phyloP scores from a whole-genome alignment of 2,888 invertebrate genomes.

The Parnassius apollo region DNA sequence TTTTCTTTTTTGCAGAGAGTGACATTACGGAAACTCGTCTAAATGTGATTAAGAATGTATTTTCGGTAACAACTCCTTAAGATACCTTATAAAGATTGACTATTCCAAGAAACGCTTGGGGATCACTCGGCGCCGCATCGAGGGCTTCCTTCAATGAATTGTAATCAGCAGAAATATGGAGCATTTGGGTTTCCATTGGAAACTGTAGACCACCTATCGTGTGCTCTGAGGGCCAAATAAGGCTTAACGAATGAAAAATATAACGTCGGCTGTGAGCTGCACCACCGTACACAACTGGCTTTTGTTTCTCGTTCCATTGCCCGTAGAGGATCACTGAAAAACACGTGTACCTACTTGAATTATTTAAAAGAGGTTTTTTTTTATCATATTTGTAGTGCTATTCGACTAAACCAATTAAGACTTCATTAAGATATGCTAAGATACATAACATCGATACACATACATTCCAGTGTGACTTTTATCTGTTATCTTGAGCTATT shows the following conservation, averaged over 20 bases:
- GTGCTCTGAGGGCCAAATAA: conserved; percentile 66
- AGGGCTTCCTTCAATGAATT: conserved; percentile 45
- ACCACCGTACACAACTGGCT: conserved; percentile 58
- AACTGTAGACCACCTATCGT: conserved; percentile 47
- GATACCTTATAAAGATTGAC: conserved; percentile 56
- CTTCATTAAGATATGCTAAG: too few species aligned
- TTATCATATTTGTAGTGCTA: background rate
- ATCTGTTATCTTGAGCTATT: too few species aligned
- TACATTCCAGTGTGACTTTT: too few species aligned
- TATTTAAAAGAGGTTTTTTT: background rate
- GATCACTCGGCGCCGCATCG: conserved; percentile 44
- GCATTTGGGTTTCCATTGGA: conserved; percentile 58
- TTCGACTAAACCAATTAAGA: background rate
- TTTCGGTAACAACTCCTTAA: too few species aligned
- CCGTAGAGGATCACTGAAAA: conserved; percentile 53
- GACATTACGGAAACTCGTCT: too few species aligned
- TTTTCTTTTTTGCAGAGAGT: too few species aligned
- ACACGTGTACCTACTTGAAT: background rate
- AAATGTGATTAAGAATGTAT: too few species aligned
- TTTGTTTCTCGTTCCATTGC: conserved; percentile 42
- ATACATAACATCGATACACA: too few species aligned
- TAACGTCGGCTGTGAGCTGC: conserved; percentile 62
- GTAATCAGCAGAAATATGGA: conserved; percentile 60
- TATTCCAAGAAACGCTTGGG: conserved; percentile 55
- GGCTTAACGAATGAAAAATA: conserved; percentile 53